Base-by-base conservation (phyloP, 2,797 vertebrate genomes). In the Synaphobranchus kaupii region DNA sequence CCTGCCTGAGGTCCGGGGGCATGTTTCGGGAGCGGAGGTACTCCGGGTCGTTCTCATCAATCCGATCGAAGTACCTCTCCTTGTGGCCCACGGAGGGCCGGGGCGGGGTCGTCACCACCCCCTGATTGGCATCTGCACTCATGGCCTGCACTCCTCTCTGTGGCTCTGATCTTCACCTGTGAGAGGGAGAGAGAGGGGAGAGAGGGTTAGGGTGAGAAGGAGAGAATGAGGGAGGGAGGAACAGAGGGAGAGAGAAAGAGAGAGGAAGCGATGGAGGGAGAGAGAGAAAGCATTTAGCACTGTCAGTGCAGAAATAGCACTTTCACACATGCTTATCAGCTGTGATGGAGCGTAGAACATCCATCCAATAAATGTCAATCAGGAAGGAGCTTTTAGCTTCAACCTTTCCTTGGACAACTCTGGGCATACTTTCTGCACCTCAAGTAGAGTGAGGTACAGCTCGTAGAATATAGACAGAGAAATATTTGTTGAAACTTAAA, bases 1-100 rank as follows among this genome's bases (percentile, higher is more conserved):
- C 98, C 95, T 99, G 98, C 86, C 96, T 96, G 89, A 99, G 95
- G 92, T 99, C 98, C 1, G 98, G 97, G 83, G 98, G 98, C 97
- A 98, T 96, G 91, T 95, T 97, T 86, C 96, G 96, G 93, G 96
- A 92, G 13, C 97, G 96, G 88, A 97, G 94, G 66, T 96, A 96
- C 90, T 97, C 97, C 0, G 97, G 97, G 90, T 98, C 97, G 0
- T 92, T 96, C 91, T 97, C 97, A 0, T 97, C 95, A 92, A 96
- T 92, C 20, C 95, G 95, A 92, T 97, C 96, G 0, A 97, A 97
- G 93, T 97, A 97, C 82, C 96, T 93, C 91, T 98, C 97, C 90
- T 97, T 98, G 93, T 98, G 95, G 92, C 96, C 95, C 91, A 96
- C 95, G 28, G 94, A 96, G 93, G 97, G 96, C 0, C 96, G 90